These are phyloP conservation scores for Oxyteleia sp. DNA, from an alignment of 2,888 invertebrate genomes.

Conservation along the genomic window DNA sequence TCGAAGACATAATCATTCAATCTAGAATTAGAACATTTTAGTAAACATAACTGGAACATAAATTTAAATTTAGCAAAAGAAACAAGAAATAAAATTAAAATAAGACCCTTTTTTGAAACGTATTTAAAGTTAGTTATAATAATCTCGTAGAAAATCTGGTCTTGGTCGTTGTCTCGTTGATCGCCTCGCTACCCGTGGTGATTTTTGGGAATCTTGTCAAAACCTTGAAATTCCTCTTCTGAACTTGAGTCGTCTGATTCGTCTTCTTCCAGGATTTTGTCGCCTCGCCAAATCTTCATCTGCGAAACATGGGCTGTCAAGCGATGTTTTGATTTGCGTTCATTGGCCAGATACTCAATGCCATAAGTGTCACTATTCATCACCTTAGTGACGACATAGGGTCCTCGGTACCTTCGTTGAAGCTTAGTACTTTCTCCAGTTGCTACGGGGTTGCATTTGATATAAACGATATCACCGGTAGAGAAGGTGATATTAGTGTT, in stretches of 20 bases:
- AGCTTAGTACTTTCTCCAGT: conserved; percentile 46
- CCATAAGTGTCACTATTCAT: conserved; percentile 18
- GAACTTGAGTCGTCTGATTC: not conserved
- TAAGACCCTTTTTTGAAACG: too few species aligned
- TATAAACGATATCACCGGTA: conserved; percentile 40
- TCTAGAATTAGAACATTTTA: too few species aligned
- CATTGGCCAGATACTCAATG: not conserved
- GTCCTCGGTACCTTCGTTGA: conserved; percentile 19
- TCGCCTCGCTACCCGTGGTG: not conserved
- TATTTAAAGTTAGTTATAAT: not conserved
- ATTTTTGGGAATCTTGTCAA: not conserved
- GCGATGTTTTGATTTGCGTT: conserved; percentile 1
- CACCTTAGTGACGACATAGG: conserved; percentile 10
- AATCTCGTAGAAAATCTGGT: not conserved
- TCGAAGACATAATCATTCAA: not conserved
- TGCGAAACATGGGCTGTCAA: conserved; percentile 51
- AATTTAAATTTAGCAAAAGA: too few species aligned
- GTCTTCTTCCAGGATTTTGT: not conserved
- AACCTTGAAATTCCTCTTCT: conserved; percentile 5
- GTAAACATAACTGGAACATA: too few species aligned
- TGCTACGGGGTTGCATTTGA: conserved; percentile 4
- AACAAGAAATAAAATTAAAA: too few species aligned
- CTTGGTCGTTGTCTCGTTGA: not conserved
- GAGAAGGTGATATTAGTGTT: not conserved
- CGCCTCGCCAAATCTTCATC: conserved; percentile 44